Percentiles rank a stretch among this genome's conserved stretches.
These are phyloP conservation scores for Dinomys branickii DNA, from an alignment of 2,113 vertebrate species.

Conservation along the genomic window DNA sequence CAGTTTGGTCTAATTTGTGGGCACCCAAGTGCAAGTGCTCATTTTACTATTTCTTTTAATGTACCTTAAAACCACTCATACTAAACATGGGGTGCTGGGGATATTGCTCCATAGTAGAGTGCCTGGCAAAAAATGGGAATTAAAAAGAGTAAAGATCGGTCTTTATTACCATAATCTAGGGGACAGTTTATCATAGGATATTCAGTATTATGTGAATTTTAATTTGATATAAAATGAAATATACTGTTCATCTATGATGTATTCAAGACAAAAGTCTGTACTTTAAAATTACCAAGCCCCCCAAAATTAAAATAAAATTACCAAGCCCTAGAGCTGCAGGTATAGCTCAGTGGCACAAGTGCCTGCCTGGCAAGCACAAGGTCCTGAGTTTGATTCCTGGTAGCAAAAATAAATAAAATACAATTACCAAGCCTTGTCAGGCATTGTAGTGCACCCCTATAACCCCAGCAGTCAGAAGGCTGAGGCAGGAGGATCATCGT, in stretches of 20 bases:
- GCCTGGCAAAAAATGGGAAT: too few relatives aligned
- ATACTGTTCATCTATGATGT: background rate
- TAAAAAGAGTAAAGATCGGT: background rate
- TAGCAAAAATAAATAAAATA: too few relatives aligned
- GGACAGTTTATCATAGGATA: background rate
- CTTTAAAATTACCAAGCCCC: conserved; percentile 10
- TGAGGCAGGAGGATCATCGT: too few relatives aligned
- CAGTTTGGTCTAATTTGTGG: background rate
- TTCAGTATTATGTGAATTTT: background rate
- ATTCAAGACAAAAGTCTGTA: background rate
- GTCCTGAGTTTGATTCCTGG: too few relatives aligned
- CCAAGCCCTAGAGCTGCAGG: too few relatives aligned
- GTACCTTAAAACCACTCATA: background rate
- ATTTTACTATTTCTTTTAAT: background rate
- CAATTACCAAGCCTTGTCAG: background rate
- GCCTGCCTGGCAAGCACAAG: too few relatives aligned
- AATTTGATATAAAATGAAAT: background rate
- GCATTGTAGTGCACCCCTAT: too few relatives aligned
- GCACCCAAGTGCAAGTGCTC: background rate
- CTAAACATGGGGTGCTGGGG: background rate
- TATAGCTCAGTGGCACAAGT: too few relatives aligned
- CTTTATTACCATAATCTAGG: background rate
- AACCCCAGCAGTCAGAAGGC: too few relatives aligned
- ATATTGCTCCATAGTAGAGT: background rate
- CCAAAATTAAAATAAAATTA: too few relatives aligned